Conservation (phyloP, 2,113 vertebrate genomes). For the Illadopsis cleaveri region DNA sequence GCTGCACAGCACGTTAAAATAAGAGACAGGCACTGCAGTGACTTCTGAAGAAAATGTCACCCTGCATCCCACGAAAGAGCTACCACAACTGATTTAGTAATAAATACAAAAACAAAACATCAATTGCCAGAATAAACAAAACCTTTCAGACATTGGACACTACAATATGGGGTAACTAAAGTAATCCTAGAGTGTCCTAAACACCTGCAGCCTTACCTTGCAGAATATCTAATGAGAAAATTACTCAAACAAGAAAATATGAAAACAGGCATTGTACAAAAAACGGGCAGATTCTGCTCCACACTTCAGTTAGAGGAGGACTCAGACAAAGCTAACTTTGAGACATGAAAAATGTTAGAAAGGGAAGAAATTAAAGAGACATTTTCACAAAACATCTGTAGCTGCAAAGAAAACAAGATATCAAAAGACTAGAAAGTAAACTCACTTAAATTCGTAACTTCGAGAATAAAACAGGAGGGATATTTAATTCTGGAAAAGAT, state of each 20-base stretch:
- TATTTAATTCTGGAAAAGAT: neutral
- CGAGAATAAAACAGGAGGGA: neutral
- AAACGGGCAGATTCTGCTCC: neutral
- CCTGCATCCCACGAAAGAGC: neutral
- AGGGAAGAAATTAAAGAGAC: neutral
- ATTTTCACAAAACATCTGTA: neutral
- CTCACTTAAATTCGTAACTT: neutral
- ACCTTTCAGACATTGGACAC: rapidly evolving
- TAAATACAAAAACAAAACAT: neutral
- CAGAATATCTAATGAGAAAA: neutral
- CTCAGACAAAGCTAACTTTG: neutral
- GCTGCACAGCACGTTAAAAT: neutral
- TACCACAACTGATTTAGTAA: neutral
- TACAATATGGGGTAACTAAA: neutral
- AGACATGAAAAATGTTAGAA: neutral
- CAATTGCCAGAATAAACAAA: neutral
- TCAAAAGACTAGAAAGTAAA: neutral
- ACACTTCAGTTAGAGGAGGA: neutral
- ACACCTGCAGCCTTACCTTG: neutral
- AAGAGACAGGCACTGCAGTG: neutral
- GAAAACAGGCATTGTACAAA: neutral
- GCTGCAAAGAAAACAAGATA: neutral
- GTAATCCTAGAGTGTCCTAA: neutral
- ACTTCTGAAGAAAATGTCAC: neutral
- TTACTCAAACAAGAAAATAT: neutral